Evolutionary conservation across 2,797 vertebrate species (phyloP), one percentile per base, ranked within the genome.

Genomic region (Chelon auratus): DNA sequence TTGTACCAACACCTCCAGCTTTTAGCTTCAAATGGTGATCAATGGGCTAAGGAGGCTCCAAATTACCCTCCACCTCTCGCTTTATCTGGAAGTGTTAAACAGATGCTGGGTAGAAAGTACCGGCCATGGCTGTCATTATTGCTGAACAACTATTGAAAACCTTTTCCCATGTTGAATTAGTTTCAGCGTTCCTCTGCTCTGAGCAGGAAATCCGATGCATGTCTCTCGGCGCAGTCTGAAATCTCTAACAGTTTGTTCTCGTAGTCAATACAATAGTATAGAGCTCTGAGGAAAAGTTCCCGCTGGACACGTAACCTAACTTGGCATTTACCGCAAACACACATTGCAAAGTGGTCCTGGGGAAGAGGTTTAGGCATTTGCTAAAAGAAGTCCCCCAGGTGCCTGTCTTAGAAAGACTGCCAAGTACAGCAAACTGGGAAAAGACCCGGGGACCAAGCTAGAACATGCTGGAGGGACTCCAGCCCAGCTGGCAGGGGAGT

Each of bases 21-120:
- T 72, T 71, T 72, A 62, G 39, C 50, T 61, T 62, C 18, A 65
- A 76, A 76, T n/a, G 62, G 65, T 61, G 73, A 88, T 83, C 89
- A 88, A 71, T 86, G 80, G 68, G 69, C 59, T 75, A 80, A 72
- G 26, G 9, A 68, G 53, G 26, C 40, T 57, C 40, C 39, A 52
- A 56, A 68, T 75, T 61, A 73, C 70, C 72, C 54, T 54, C 55
- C 61, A 62, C 53, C 61, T 36, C 52, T 66, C 39, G 48, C 69
- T 86, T 84, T 64, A 72, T 66, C 45, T 81, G 84, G 62, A 63
- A 70, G 72, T 72, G 62, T 86, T 77, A 50, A 81, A 79, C 71
- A 86, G 71, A 86, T 84, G 81, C 54, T 56, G 17, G 39, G 57
- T 40, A 69, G 45, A 45, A 75, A 61, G 33, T 36, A 26, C 53